These are phyloP conservation scores for Peromyscus nudipes DNA, from an alignment of 2,797 vertebrate species.

Conservation along the genomic window DNA sequence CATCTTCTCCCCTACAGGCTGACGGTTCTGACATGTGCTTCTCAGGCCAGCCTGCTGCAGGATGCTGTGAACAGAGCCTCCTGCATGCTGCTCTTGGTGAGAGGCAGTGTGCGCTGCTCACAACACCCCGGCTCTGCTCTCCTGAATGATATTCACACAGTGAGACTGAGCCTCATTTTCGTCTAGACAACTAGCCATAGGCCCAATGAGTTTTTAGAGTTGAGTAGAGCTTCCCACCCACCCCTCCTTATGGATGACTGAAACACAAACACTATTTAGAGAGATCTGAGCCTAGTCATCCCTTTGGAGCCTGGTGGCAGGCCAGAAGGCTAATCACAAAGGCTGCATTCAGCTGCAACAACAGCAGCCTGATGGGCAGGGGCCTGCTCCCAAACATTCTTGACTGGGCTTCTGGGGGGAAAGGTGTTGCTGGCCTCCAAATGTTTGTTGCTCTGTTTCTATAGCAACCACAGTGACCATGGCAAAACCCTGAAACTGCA, in stretches of 20 bases:
- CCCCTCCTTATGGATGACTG: constrained; percentile 69
- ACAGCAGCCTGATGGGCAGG: constrained; percentile 87
- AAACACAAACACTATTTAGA: constrained; percentile 76
- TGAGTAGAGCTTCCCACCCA: not conserved
- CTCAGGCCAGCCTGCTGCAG: accelerated
- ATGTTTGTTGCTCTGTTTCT: constrained; percentile 96
- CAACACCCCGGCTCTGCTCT: not conserved
- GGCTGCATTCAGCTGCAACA: constrained; percentile 86
- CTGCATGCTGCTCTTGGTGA: not conserved
- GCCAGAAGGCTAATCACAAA: constrained; percentile 87
- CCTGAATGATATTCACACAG: constrained; percentile 20
- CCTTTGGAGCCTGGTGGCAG: constrained; percentile 73
- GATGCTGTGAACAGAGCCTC: not conserved
- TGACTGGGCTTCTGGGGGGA: constrained; percentile 92
- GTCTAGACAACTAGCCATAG: constrained; percentile 66
- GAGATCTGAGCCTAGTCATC: constrained; percentile 79
- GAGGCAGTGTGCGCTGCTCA: not conserved
- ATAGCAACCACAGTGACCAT: constrained; percentile 90
- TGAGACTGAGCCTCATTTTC: constrained; percentile 54
- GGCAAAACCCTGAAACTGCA: constrained; percentile 89
- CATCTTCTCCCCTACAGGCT: not conserved
- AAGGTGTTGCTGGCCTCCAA: constrained; percentile 95
- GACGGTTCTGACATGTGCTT: not conserved
- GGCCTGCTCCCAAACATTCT: constrained; percentile 94
- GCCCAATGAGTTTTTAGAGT: constrained; percentile 64